These are phyloP conservation scores for Naso thynnoides DNA, from an alignment of 2,797 vertebrate genomes.

Conservation along the genomic window DNA sequence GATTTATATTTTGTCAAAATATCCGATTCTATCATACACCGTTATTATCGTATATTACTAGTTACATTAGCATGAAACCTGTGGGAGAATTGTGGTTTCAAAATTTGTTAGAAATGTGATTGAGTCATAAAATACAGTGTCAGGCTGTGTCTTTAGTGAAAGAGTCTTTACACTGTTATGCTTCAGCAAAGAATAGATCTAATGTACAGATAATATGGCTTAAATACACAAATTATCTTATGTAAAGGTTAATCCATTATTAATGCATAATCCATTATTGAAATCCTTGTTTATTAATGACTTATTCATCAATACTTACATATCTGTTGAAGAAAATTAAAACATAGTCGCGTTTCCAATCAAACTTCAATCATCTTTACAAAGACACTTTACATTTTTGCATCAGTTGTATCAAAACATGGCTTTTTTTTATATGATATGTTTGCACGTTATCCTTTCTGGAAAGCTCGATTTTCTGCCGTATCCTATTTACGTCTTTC, in stretches of 20 bases:
- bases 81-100: conserved; percentile 6
- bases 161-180: not conserved
- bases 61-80: conserved; percentile 4
- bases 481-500: conserved; percentile 37
- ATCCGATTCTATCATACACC: conserved; percentile 13
- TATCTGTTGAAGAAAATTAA: conserved; percentile 5
- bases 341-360: not conserved
- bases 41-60: conserved; percentile 3
- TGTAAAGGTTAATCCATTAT: conserved; percentile 41
- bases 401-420: not conserved
- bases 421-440: not conserved
- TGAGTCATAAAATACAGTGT: not conserved
- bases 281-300: conserved; percentile 16
- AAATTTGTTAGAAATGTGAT: not conserved
- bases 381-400: not conserved
- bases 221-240: conserved; percentile 19
- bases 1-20: conserved; percentile 11
- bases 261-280: conserved; percentile 34
- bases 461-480: conserved; percentile 16
- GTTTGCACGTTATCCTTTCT: conserved; percentile 10
- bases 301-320: conserved; percentile 17
- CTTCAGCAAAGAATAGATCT: not conserved
- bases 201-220: conserved; percentile 28
- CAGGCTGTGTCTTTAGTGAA: conserved; percentile 3
- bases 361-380: not conserved